phyloP scores from a whole-genome alignment of 2,888 invertebrate species.

The Caenorhabditis uteleia region DNA sequence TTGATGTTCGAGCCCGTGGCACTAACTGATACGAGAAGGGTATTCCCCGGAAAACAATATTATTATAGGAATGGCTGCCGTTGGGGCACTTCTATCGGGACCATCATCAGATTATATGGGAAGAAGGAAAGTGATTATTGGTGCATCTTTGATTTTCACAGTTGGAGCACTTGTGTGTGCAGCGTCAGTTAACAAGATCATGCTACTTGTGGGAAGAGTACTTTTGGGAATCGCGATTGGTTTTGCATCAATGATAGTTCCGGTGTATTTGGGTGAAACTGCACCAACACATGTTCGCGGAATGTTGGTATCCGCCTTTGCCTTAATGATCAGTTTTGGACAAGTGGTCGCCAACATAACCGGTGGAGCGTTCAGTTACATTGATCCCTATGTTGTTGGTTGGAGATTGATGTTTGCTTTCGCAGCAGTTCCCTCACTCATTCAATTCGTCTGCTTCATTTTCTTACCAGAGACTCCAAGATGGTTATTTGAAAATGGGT shows the following conservation, averaged over 20 bases:
- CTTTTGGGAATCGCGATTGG: constrained; percentile 64
- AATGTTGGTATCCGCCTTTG: constrained; percentile 72
- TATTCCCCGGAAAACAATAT: no score
- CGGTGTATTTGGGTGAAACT: constrained; percentile 75
- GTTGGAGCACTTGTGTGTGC: constrained; percentile 72
- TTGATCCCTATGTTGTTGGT: constrained; percentile 70
- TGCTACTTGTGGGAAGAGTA: constrained; percentile 59
- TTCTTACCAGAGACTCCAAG: constrained; percentile 75
- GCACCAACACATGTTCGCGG: constrained; percentile 73
- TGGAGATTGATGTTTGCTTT: constrained; percentile 75
- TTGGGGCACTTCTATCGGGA: constrained; percentile 69
- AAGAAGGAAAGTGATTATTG: constrained; percentile 73
- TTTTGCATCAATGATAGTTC: constrained; percentile 72
- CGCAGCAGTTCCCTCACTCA: constrained; percentile 70
- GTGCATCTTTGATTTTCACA: constrained; percentile 70
- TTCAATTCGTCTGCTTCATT: constrained; percentile 73
- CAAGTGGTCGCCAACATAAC: constrained; percentile 73
- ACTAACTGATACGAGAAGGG: no score
- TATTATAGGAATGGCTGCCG: constrained; percentile 46
- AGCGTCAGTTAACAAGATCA: constrained; percentile 50
- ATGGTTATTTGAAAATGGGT: constrained; percentile 53
- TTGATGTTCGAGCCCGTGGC: not conserved
- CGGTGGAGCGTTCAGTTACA: constrained; percentile 73
- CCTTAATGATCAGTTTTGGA: constrained; percentile 71
- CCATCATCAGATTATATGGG: constrained; percentile 72